Percentiles rank a stretch among this genome's conserved stretches.
Conservation (phyloP, 92 coral and sea anemone genomes). For the Zoanthus gigantus region DNA sequence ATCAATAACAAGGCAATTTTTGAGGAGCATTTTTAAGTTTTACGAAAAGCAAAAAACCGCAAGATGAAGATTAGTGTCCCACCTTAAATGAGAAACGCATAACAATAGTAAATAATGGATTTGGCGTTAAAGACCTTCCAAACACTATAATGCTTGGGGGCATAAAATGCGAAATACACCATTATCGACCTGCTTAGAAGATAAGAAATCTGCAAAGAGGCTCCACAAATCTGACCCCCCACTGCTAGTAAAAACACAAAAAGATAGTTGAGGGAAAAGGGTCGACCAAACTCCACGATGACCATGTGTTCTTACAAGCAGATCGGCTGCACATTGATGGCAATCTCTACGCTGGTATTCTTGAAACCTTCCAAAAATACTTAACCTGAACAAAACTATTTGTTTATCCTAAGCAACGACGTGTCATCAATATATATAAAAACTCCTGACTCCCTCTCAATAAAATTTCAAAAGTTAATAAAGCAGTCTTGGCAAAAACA, state of each 20-base stretch:
- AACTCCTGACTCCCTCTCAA: background rate
- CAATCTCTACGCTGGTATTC: background rate
- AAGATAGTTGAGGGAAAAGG: background rate
- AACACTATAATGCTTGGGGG: constrained; percentile 26
- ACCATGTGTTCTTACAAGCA: constrained; percentile 29
- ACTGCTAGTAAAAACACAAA: constrained; percentile 20
- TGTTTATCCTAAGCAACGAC: background rate
- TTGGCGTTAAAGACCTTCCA: background rate
- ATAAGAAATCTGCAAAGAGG: constrained; percentile 40
- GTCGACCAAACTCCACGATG: constrained; percentile 3
- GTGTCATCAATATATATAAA: background rate
- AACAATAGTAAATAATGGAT: constrained; percentile 19
- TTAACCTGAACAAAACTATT: background rate
- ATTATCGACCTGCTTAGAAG: constrained; percentile 27
- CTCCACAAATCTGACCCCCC: constrained; percentile 42
- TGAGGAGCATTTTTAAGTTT: background rate
- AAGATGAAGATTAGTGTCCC: background rate
- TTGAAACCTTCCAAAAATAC: background rate
- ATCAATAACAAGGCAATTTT: background rate
- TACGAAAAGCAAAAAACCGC: background rate
- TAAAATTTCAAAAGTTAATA: background rate
- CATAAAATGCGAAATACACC: constrained; percentile 6
- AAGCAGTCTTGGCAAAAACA: background rate
- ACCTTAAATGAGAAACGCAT: constrained; percentile 19
- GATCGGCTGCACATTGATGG: background rate